Base-by-base conservation (phyloP, 2,113 vertebrate species). In the Sapayoa aenigma region DNA sequence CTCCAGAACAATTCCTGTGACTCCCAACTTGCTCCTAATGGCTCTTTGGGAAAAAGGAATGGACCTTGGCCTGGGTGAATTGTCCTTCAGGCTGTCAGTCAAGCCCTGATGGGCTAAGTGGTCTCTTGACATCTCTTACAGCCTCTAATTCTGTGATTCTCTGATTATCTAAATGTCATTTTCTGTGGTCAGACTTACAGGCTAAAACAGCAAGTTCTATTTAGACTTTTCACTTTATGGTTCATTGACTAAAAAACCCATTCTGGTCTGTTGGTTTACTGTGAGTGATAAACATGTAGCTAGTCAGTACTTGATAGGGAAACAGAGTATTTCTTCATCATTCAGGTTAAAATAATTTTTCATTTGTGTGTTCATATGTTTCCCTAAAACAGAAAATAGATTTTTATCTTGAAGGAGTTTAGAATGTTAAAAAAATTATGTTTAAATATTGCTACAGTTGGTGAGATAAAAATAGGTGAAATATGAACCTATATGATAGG, bases 161-260 rank as follows among this genome's bases (percentile, higher is more conserved):
- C 31, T 87, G 39, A 53, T 96, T 78, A 87, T 72, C 75, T 95
- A 94, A 95, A 89, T 92, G 80, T 87, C 63, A 84, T 87, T 93
- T 96, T 97, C 46, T 93, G 66, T 91, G 47, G 33, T 90, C 80
- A 87, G 88, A 83, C 42, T 94, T 79, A 63, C 14, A 76, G 85
- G 72, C 81, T 94, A 90, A 95, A 86, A 1, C 69, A 78, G 74
- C 60, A 60, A 86, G 75, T 73, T 83, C 59, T 87, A 3, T 93
- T 96, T 88, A 88, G 86, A 75, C 22, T 63, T 84, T 78, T 91
- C 41, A 39, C 37, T 82, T 94, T 31, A 85, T 53, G 89, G 75
- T 94, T 95, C 81, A 30, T 62, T 96, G 65, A 66, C 33, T 87
- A 27, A n/a, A 69, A 69, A 78, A 55, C 23, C 37, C 0, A 0